phyloP scores from a whole-genome alignment of 2,113 vertebrate species.

The Oreochromis tanganicae region DNA sequence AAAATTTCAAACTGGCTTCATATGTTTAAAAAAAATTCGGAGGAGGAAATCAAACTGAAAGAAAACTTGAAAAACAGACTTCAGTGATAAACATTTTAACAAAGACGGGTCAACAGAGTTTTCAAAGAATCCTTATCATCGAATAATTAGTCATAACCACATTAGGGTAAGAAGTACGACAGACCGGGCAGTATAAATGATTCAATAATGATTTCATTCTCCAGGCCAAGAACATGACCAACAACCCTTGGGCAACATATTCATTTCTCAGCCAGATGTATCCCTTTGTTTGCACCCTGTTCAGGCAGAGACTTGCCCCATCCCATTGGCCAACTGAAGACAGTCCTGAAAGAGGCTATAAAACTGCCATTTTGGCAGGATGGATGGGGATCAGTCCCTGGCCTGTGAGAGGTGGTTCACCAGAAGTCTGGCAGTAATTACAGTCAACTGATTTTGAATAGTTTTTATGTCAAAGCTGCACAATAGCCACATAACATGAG shows the following conservation, averaged over 20 bases:
- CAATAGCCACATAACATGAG: background rate
- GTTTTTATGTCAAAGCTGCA: slow-evolving; percentile 9
- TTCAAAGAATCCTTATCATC: background rate
- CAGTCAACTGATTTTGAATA: slow-evolving; percentile 37
- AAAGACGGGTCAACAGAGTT: background rate
- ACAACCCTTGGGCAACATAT: slow-evolving; percentile 26
- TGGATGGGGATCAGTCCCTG: slow-evolving; percentile 22
- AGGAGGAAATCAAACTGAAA: background rate
- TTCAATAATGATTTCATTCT: slow-evolving; percentile 25
- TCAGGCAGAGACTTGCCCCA: background rate
- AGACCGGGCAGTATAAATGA: background rate
- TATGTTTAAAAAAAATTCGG: background rate
- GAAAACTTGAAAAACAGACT: background rate
- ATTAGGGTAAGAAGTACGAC: background rate
- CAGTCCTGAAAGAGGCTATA: slow-evolving; percentile 26
- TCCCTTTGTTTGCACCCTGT: background rate
- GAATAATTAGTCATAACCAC: background rate
- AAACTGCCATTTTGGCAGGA: slow-evolving; percentile 61
- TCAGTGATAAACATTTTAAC: background rate
- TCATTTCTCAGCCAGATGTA: slow-evolving; percentile 23
- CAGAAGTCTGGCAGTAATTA: slow-evolving; percentile 31
- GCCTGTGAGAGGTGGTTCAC: slow-evolving; percentile 5
- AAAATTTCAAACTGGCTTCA: background rate
- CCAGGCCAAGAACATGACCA: background rate
- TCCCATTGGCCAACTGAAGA: background rate